Evolutionary conservation across 2,888 invertebrate genomes (phyloP).

Genomic region (Poecilus cupreus): DNA sequence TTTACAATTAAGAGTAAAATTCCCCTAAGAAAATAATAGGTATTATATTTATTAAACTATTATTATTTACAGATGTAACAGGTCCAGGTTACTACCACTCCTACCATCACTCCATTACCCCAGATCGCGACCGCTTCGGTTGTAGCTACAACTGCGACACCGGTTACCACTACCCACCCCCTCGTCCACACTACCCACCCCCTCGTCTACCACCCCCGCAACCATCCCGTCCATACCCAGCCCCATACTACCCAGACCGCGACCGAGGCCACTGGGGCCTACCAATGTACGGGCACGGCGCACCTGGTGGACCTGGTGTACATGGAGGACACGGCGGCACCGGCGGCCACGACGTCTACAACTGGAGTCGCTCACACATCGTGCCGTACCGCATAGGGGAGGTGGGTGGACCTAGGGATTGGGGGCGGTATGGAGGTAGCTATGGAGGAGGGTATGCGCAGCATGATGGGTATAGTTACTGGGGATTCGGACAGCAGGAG

Average conservation of each 20-base stretch:
- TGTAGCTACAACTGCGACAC: conserved; percentile 21
- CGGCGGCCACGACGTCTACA: conserved; percentile 48
- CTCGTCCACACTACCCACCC: conserved; percentile 60
- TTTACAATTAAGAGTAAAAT: too few relatives aligned
- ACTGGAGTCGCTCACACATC: conserved; percentile 47
- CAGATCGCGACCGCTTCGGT: not conserved
- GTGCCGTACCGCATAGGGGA: conserved; percentile 63
- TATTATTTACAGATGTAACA: not conserved
- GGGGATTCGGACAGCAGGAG: conserved; percentile 64
- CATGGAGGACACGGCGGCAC: conserved; percentile 62
- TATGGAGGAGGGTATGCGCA: conserved; percentile 66
- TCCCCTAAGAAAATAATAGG: too few relatives aligned
- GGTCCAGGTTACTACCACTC: not conserved
- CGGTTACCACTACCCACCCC: conserved; percentile 31
- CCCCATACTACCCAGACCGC: conserved; percentile 64
- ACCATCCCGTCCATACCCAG: conserved; percentile 63
- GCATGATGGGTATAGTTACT: conserved; percentile 66
- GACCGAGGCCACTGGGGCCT: conserved; percentile 67
- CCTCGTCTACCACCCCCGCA: conserved; percentile 60
- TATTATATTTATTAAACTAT: too few relatives aligned
- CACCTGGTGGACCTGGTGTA: conserved; percentile 74
- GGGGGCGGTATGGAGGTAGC: conserved; percentile 70
- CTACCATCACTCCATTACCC: not conserved
- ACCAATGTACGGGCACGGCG: conserved; percentile 72
- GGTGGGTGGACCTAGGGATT: conserved; percentile 68